Conservation (phyloP, 2,113 vertebrate species). For the Gavialis gangeticus region DNA sequence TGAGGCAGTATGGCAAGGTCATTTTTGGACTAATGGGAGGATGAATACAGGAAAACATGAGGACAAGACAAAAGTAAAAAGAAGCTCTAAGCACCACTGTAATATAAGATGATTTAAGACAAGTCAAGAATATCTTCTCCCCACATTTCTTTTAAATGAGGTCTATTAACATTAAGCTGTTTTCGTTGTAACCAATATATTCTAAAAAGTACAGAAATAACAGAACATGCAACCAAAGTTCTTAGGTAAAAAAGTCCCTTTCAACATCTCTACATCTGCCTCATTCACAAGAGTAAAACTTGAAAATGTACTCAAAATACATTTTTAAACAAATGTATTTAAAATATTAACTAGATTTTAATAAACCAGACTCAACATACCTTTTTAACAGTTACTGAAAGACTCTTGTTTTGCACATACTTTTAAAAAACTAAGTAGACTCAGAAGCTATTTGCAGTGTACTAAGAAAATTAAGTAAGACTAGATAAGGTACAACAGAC, state of each 20-base stretch:
- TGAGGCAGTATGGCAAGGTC: fast-evolving
- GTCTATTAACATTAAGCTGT: not conserved
- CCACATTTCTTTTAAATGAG: not conserved
- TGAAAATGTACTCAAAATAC: not conserved
- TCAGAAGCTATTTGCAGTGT: not conserved
- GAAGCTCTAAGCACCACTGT: not conserved
- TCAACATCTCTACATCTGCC: not conserved
- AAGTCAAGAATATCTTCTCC: not conserved
- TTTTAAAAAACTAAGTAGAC: not conserved
- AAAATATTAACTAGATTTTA: no score
- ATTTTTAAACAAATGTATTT: not conserved
- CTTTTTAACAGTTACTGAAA: not conserved
- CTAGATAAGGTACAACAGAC: not conserved
- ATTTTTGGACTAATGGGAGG: not conserved
- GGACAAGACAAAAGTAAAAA: not conserved
- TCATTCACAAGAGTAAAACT: not conserved
- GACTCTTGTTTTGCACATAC: not conserved
- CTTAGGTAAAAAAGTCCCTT: not conserved
- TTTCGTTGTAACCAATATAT: not conserved
- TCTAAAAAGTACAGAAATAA: not conserved
- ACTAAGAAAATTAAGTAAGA: not conserved
- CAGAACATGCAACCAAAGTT: fast-evolving
- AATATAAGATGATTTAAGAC: not conserved
- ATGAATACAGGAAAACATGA: fast-evolving
- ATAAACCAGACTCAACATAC: not conserved